phyloP scores from a whole-genome alignment of 1,140 invertebrate genomes.

The Drosophila ercepeae region DNA sequence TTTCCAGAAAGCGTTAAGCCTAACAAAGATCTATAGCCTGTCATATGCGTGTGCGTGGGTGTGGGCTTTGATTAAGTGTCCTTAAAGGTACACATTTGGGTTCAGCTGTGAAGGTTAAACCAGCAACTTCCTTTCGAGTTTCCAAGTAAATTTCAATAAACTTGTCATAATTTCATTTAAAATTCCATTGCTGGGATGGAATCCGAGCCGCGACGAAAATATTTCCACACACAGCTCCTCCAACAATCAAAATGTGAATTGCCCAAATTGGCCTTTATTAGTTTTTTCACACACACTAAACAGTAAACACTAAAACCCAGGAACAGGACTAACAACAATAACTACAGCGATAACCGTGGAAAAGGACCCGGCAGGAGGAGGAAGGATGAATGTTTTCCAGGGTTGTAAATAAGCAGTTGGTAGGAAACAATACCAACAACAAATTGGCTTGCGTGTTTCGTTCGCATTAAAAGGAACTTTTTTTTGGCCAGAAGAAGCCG shows the following conservation, averaged over 20 bases:
- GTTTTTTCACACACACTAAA: slow-evolving; percentile 82
- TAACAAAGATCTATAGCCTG: slow-evolving; percentile 66
- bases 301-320: slow-evolving; percentile 4
- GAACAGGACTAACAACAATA: slow-evolving; percentile 6
- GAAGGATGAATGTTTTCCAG: slow-evolving; percentile 42
- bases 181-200: slow-evolving; percentile 58
- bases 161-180: slow-evolving; percentile 71
- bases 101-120: slow-evolving; percentile 22
- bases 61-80: slow-evolving; percentile 64
- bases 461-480: slow-evolving; percentile 54
- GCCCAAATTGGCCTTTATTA: slow-evolving; percentile 80
- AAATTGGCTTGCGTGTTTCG: slow-evolving; percentile 73
- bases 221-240: slow-evolving; percentile 4
- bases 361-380: no score
- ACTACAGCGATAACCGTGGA: slow-evolving; percentile 6
- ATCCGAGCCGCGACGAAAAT: no score
- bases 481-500: slow-evolving; percentile 33
- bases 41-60: slow-evolving; percentile 12
- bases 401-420: slow-evolving; percentile 34
- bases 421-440: slow-evolving; percentile 41
- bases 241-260: slow-evolving; percentile 59
- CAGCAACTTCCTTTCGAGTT: not conserved
- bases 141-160: slow-evolving; percentile 50
- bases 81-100: slow-evolving; percentile 13
- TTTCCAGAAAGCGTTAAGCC: slow-evolving; percentile 68